These are phyloP conservation scores for Cremastinae sp. DNA, from an alignment of 2,888 invertebrate genomes.

Conservation along the genomic window DNA sequence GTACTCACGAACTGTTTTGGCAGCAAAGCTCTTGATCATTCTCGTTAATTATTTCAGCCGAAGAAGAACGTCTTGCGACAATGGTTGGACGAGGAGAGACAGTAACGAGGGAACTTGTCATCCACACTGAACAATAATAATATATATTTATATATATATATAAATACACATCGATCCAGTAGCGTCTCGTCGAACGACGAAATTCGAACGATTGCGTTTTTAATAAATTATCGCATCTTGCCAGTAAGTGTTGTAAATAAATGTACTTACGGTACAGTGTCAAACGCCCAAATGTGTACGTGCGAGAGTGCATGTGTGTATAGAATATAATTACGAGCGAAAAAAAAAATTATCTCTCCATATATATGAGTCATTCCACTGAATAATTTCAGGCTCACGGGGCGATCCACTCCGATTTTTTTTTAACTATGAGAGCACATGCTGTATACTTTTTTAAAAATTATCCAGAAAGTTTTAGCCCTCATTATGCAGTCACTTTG, in stretches of 20 bases:
- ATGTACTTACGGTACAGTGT: constrained; percentile 81
- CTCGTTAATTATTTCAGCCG: constrained; percentile 71
- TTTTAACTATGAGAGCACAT: too few relatives aligned
- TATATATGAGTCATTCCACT: too few relatives aligned
- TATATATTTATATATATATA: too few relatives aligned
- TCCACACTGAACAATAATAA: constrained; percentile 49
- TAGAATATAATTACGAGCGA: constrained; percentile 73
- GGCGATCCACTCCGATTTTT: too few relatives aligned
- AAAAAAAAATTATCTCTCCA: too few relatives aligned
- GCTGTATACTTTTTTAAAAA: too few relatives aligned
- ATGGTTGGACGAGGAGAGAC: constrained; percentile 74
- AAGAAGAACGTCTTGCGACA: constrained; percentile 74
- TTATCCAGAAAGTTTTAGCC: too few relatives aligned
- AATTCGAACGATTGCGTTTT: constrained; percentile 26
- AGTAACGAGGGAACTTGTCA: constrained; percentile 61
- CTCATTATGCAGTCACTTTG: too few relatives aligned
- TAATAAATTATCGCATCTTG: constrained; percentile 66
- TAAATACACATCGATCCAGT: constrained; percentile 58
- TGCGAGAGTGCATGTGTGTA: constrained; percentile 74
- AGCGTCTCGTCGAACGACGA: constrained; percentile 30
- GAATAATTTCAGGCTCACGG: too few relatives aligned
- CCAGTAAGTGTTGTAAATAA: constrained; percentile 80
- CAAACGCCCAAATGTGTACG: constrained; percentile 73
- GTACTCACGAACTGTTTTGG: too few relatives aligned
- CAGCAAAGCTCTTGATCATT: constrained; percentile 1